Evolutionary conservation across 2,797 vertebrate species (phyloP), one percentile per base, ranked within the genome.

Genomic region (Morelia viridis): DNA sequence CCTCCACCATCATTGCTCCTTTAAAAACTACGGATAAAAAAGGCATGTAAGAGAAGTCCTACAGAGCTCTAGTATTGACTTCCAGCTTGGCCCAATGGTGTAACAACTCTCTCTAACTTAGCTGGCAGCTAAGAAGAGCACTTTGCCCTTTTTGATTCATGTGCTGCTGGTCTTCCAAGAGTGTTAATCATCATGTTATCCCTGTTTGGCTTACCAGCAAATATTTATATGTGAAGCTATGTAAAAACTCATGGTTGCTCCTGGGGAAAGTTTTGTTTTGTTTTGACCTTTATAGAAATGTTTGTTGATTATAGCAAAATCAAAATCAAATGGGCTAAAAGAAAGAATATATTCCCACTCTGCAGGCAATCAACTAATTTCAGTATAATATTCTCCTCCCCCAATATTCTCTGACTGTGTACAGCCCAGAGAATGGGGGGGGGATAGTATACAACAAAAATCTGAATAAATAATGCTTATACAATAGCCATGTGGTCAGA

Each of bases 1-100:
- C 95, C 94, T 58, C 93, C 94, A 65, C 94, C 94, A 95, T 95
- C 95, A 91, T 94, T 87, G 93, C 92, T 96, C 61, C 89, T 94
- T 97, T 96, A 93, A 91, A 97, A 96, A 94, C 95, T 84, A 93
- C 90, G 87, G 95, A 93, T 61, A 85, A 93, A 85, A 90, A 71
- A 85, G 90, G 91, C 94, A 93, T 92, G 91, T 89, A 89, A 0
- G 0, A 92, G 95, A 94, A 93, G 88, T 91, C 89, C 90, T 91
- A 90, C 35, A 7, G 84, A 95, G 94, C 96, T 91, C 24, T 88
- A 1, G 89, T 94, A 96, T 96, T 96, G 96, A 96, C 97, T 96
- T 96, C 96, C 92, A 80, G 57, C 89, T 93, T 94, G 87, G 91
- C 89, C 88, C 93, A 89, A 56, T 92, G 60, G 31, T 58, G 90